Conservation (phyloP, 2,888 invertebrate species). For the Horisme vitalbata region DNA sequence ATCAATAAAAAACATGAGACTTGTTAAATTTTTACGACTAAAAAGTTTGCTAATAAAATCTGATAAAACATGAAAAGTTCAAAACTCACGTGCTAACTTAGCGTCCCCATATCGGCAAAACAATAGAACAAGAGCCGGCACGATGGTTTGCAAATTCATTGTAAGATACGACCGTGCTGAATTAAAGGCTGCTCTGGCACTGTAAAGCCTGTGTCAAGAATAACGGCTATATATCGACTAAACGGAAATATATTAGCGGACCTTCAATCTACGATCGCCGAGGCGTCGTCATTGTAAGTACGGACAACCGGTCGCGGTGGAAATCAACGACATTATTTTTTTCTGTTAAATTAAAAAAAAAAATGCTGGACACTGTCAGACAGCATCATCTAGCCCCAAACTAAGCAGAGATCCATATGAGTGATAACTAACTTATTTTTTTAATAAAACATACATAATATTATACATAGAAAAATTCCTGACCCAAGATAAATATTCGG, state of each 20-base stretch:
- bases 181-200: conserved; percentile 50
- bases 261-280: conserved; percentile 45
- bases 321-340: conserved; percentile 5
- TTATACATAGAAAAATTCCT: too few relatives aligned
- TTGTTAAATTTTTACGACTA: too few relatives aligned
- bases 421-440: too few relatives aligned
- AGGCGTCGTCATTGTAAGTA: conserved; percentile 38
- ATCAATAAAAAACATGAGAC: too few relatives aligned
- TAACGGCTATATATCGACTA: conserved; percentile 65
- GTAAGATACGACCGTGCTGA: conserved; percentile 43
- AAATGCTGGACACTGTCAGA: too few relatives aligned
- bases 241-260: conserved; percentile 51
- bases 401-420: too few relatives aligned
- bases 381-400: too few relatives aligned
- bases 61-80: conserved; percentile 2
- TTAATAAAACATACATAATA: too few relatives aligned
- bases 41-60: too few relatives aligned
- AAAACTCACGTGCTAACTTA: conserved; percentile 63
- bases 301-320: conserved; percentile 26
- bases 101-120: conserved; percentile 48
- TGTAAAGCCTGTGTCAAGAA: conserved; percentile 42
- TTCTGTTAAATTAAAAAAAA: too few relatives aligned
- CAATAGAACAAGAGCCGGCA: conserved; percentile 44
- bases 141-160: conserved; percentile 50
- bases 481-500: too few relatives aligned